These are phyloP conservation scores for Sebastes elongatus DNA, from an alignment of 2,797 vertebrate species.

Conservation along the genomic window DNA sequence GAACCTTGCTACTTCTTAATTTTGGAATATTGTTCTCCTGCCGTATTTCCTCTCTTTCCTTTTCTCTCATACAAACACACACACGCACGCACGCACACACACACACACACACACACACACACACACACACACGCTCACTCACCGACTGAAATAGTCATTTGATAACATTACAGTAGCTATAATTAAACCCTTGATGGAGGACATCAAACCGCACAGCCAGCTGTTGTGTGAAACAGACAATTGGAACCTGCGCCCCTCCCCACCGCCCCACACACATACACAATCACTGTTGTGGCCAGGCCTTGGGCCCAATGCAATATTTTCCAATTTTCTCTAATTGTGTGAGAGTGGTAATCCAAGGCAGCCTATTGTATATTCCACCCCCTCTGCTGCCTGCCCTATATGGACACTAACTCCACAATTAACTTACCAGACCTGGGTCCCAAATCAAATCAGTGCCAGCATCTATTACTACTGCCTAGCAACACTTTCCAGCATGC, in stretches of 20 bases:
- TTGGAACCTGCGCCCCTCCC: constrained; percentile 57
- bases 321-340: constrained; percentile 86
- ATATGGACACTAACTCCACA: constrained; percentile 80
- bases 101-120: background rate
- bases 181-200: constrained; percentile 80
- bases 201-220: constrained; percentile 76
- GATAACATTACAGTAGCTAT: constrained; percentile 77
- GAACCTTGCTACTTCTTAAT: constrained; percentile 31
- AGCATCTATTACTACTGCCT: constrained; percentile 79
- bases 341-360: constrained; percentile 82
- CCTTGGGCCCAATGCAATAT: constrained; percentile 82
- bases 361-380: constrained; percentile 78
- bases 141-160: constrained; percentile 71
- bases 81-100: background rate
- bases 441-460: constrained; percentile 82
- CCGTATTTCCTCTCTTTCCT: background rate
- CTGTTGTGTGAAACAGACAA: constrained; percentile 77
- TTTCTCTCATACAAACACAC: background rate
- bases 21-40: constrained; percentile 6
- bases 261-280: constrained; percentile 44
- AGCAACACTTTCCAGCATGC: constrained; percentile 73
- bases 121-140: constrained; percentile 2
- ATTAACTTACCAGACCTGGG: constrained; percentile 81
- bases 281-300: constrained; percentile 64
- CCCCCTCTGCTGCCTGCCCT: constrained; percentile 69